Percentiles rank a stretch among this genome's conserved stretches.
Conservation (phyloP, 2,113 vertebrate species). For the Oenanthe melanoleuca region DNA sequence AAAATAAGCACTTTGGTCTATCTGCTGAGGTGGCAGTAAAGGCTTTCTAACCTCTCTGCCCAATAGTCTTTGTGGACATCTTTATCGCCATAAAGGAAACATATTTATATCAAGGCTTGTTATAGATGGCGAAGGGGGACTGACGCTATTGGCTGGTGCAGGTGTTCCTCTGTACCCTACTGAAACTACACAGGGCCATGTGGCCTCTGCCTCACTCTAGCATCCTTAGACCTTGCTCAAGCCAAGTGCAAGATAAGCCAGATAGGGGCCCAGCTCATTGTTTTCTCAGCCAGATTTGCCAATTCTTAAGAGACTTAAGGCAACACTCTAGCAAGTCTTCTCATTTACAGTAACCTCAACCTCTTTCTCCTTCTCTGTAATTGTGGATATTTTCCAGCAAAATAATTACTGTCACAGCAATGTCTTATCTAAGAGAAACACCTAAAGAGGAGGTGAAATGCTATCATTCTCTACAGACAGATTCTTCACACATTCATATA, state of each 20-base stretch:
- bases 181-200: neutral
- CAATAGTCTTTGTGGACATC: neutral
- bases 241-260: neutral
- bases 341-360: neutral
- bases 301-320: neutral
- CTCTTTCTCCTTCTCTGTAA: neutral
- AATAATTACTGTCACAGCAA: neutral
- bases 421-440: neutral
- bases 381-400: neutral
- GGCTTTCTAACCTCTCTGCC: neutral
- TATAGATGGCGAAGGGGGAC: neutral
- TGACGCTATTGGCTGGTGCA: neutral
- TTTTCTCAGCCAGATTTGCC: neutral
- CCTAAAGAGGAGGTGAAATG: neutral
- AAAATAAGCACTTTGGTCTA: neutral
- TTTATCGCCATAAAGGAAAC: neutral
- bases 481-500: neutral
- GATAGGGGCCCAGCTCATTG: neutral
- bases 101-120: neutral
- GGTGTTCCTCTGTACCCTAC: neutral
- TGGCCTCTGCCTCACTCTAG: neutral
- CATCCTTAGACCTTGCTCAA: neutral
- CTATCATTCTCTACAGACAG: neutral
- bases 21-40: neutral
- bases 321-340: neutral